Percentiles rank a stretch among this genome's conserved stretches.
Evolutionary conservation across 2,888 invertebrate species (phyloP).

Genomic region (Ceraclea dissimilis): DNA sequence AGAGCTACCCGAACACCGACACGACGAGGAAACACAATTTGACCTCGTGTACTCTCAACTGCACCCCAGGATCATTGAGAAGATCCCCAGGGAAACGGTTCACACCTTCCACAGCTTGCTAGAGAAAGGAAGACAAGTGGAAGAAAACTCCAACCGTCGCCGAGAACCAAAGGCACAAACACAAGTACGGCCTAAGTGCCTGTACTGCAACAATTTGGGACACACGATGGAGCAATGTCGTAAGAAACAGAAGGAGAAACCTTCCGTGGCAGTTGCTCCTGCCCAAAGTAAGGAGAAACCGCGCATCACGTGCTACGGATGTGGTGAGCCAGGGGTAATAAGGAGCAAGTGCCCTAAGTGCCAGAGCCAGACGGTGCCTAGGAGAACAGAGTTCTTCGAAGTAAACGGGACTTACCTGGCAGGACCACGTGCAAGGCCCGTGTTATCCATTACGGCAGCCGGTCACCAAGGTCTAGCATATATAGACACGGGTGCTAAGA

Average conservation of each 20-base stretch:
- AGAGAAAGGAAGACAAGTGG: constrained; percentile 5
- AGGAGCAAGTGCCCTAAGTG: constrained; percentile 6
- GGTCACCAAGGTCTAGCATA: not conserved
- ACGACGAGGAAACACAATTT: not conserved
- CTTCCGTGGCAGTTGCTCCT: not conserved
- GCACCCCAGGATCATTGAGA: not conserved
- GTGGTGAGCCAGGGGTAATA: constrained; percentile 2
- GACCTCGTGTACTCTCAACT: not conserved
- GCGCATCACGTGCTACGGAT: constrained; percentile 1
- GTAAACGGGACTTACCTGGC: not conserved
- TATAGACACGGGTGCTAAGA: not conserved
- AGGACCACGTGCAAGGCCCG: not conserved
- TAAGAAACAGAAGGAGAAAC: not conserved
- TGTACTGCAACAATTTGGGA: not conserved
- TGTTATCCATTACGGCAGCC: not conserved
- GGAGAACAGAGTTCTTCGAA: not conserved
- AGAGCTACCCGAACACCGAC: not conserved
- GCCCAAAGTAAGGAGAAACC: not conserved
- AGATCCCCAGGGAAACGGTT: not conserved
- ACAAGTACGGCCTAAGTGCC: not conserved
- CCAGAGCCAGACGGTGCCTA: not conserved
- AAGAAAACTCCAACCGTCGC: not conserved
- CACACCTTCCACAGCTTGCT: not conserved
- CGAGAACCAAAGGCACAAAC: constrained; percentile 3
- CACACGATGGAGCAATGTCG: constrained; percentile 6